Base-by-base conservation (phyloP, 2,797 vertebrate genomes). In the Enteromius viviparus region DNA sequence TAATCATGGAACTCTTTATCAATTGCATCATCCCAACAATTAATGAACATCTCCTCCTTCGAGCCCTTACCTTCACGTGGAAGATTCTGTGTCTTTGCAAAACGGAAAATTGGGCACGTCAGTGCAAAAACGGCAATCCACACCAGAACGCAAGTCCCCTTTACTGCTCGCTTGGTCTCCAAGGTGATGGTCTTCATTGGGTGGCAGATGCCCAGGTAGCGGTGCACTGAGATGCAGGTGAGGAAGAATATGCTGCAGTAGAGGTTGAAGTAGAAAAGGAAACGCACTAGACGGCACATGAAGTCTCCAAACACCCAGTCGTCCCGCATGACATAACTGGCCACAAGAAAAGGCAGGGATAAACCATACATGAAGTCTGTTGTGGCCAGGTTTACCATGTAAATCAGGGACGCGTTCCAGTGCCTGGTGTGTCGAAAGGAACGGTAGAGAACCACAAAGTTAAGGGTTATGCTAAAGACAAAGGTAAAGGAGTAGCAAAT, bases 281-380 rank as follows among this genome's bases (percentile, higher is more conserved):
- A 96, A 3, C 96, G 95, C 10, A 96, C 95, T 69, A 96, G 88
- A 11, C 95, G 95, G 81, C 96, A 96, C 94, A 96, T 96, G 85
- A 95, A 95, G 91, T 96, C 96, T 19, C 95, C 96, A 19, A 96
- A 96, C 21, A 96, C 87, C 96, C 96, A 96, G 64, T 92, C 91
- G 89, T 96, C 95, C 0, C 85, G 92, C 94, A 95, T 95, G 82
- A 96, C 82, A 78, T 96, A 96, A 87, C 95, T 96, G 2, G 95
- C 94, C 83, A 96, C 94, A 5, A 96, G 92, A 84, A 96, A 95
- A 0, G 95, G 95, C 88, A 96, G 87, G 0, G 95, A 96, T 62
- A 96, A 87, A 60, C 95, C 94, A 1, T 96, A 96, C 95, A 96
- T 96, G 69, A 96, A 94, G 92, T 96, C 95, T 5, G 95, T 96